phyloP scores from a whole-genome alignment of 2,888 invertebrate genomes.

The Drosophila anomalata region DNA sequence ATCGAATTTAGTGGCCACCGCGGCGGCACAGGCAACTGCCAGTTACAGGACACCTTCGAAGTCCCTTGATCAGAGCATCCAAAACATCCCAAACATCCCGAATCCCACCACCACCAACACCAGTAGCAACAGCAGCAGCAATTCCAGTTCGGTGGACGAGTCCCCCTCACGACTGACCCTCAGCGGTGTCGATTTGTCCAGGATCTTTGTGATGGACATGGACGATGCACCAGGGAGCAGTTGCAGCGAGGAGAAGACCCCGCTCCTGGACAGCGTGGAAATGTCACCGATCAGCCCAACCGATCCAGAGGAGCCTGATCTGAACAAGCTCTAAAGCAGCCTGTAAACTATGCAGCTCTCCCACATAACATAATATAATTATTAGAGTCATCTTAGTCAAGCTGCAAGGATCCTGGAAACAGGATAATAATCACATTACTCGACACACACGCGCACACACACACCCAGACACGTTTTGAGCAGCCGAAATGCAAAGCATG shows the following conservation, averaged over 20 bases:
- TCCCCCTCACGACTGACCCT: slow-evolving; percentile 80
- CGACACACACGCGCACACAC: slow-evolving; percentile 23
- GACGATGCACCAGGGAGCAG: slow-evolving; percentile 78
- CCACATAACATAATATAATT: not conserved
- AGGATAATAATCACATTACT: not conserved
- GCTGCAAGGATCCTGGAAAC: not conserved
- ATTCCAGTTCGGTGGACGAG: slow-evolving; percentile 81
- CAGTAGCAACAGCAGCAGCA: slow-evolving; percentile 55
- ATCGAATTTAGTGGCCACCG: slow-evolving; percentile 75
- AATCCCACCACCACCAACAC: slow-evolving; percentile 48
- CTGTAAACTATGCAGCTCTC: not conserved
- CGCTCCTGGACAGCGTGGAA: slow-evolving; percentile 83
- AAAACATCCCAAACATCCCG: slow-evolving; percentile 34
- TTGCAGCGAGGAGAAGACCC: slow-evolving; percentile 84
- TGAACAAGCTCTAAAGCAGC: slow-evolving; percentile 65
- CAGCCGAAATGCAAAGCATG: slow-evolving; percentile 73
- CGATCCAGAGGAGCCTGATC: slow-evolving; percentile 71
- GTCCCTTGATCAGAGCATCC: slow-evolving; percentile 76
- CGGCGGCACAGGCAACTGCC: slow-evolving; percentile 52
- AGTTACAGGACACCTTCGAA: slow-evolving; percentile 75
- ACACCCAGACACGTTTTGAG: slow-evolving; percentile 50
- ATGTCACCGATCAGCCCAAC: slow-evolving; percentile 84
- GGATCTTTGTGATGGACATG: slow-evolving; percentile 80
- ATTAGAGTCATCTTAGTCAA: not conserved
- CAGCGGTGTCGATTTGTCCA: slow-evolving; percentile 78